Evolutionary conservation across 1,140 invertebrate genomes (phyloP).

Genomic region (Sarcophaga bullata): DNA sequence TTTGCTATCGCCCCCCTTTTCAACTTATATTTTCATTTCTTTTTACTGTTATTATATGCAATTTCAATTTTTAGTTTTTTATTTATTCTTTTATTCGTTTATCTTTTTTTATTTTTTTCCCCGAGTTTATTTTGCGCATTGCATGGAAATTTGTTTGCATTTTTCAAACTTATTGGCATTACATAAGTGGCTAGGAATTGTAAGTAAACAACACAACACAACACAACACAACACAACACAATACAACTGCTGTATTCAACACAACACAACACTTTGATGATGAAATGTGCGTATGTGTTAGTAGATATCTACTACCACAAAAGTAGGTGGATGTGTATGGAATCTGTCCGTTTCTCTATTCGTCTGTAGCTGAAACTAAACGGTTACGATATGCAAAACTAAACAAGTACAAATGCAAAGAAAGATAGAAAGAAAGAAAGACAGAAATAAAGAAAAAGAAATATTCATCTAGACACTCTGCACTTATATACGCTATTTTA

Average conservation of each 20-base stretch:
- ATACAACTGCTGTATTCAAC: background rate
- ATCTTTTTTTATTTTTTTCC: background rate
- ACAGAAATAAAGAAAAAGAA: background rate
- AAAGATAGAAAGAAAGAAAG: background rate
- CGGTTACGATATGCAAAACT: constrained; percentile 14
- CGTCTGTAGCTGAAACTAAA: background rate
- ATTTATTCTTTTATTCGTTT: background rate
- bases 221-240: background rate
- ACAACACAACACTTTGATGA: background rate
- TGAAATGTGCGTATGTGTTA: background rate
- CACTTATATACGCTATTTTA: too few species aligned
- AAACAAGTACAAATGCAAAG: background rate
- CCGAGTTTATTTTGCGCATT: constrained; percentile 25
- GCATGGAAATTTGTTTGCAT: constrained; percentile 34
- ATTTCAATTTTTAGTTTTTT: background rate
- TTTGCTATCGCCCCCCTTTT: background rate
- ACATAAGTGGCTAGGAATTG: constrained; percentile 12
- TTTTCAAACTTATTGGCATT: constrained; percentile 30
- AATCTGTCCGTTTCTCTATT: background rate
- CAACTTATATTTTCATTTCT: background rate
- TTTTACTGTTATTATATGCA: background rate
- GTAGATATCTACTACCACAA: too few species aligned
- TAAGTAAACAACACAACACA: background rate
- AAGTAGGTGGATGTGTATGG: too few species aligned
- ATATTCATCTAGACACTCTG: background rate